A percentile compares a stretch with the other conserved stretches of the same genome.
Evolutionary conservation across 2,888 invertebrate species (phyloP).

Genomic region (Ephialtes manifestator): DNA sequence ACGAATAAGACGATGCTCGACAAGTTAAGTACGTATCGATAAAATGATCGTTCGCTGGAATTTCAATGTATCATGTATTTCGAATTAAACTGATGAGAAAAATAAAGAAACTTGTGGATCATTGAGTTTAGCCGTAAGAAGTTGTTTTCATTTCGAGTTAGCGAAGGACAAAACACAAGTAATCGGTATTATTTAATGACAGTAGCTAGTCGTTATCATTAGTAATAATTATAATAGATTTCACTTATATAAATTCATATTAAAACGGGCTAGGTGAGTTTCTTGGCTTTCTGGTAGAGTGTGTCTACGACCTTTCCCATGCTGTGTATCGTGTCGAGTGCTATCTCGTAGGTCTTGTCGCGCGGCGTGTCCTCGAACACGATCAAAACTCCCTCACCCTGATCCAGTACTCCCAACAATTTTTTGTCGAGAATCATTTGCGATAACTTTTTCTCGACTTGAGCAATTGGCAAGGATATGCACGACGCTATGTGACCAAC

Average conservation of each 20-base stretch:
- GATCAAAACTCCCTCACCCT: conserved; percentile 98
- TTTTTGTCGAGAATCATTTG: conserved; percentile 99
- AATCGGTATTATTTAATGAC: conserved; percentile 77
- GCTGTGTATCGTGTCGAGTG: conserved; percentile 98
- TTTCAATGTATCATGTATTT: conserved; percentile 36
- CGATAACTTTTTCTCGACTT: conserved; percentile 99
- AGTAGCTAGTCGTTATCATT: conserved; percentile 78
- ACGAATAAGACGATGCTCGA: conserved; percentile 28
- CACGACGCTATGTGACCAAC: conserved; percentile 96
- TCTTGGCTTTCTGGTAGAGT: conserved; percentile 99
- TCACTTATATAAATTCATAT: conserved; percentile 80
- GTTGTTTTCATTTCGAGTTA: conserved; percentile 48
- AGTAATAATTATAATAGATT: conserved; percentile 81
- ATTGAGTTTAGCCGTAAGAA: conserved; percentile 25
- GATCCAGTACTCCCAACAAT: conserved; percentile 98
- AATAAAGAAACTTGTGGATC: conserved; percentile 20
- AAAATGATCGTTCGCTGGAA: conserved; percentile 24
- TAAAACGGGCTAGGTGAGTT: conserved; percentile 92
- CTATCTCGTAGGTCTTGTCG: conserved; percentile 99
- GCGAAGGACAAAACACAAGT: conserved; percentile 71
- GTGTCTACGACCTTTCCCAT: conserved; percentile 99
- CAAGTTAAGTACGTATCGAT: conserved; percentile 17
- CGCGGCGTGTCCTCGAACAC: conserved; percentile 98
- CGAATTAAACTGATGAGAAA: conserved; percentile 16
- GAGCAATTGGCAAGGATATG: conserved; percentile 95